A percentile compares a stretch with the other conserved stretches of the same genome.
phyloP scores from a whole-genome alignment of 2,888 invertebrate genomes.

The Drosophila antonietae region DNA sequence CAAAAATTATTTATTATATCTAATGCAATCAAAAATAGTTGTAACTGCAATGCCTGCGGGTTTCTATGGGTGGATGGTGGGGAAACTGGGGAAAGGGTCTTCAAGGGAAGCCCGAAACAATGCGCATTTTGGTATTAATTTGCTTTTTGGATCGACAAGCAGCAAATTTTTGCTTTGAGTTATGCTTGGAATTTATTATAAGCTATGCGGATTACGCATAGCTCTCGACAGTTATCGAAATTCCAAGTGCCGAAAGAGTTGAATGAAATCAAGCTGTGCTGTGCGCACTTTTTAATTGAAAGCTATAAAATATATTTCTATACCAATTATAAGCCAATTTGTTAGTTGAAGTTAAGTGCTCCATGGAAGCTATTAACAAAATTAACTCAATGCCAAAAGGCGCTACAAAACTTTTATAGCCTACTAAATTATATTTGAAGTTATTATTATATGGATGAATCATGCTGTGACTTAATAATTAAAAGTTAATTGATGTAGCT shows the following conservation, averaged over 20 bases:
- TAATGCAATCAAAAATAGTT: conserved; percentile 74
- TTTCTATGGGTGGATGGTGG: not conserved
- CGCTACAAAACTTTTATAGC: not conserved
- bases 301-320: not conserved
- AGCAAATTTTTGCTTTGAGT: conserved; percentile 38
- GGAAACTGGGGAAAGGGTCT: too few relatives aligned
- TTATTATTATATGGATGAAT: not conserved
- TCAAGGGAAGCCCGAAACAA: conserved; percentile 31
- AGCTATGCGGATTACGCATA: conserved; percentile 48
- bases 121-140: conserved; percentile 61
- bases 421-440: not conserved
- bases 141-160: conserved; percentile 25
- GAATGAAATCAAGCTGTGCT: not conserved
- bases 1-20: conserved; percentile 51
- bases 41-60: conserved; percentile 64
- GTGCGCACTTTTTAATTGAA: too few relatives aligned
- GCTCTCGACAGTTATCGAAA: conserved; percentile 20
- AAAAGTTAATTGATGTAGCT: not conserved
- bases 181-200: conserved; percentile 72
- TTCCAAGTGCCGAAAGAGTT: conserved; percentile 12
- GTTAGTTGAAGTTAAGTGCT: not conserved
- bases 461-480: not conserved
- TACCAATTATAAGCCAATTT: not conserved
- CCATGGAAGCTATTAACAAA: conserved; percentile 7
- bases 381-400: conserved; percentile 4